A percentile compares a stretch with the other conserved stretches of the same genome.
These are phyloP conservation scores for Perodicticus potto DNA, from an alignment of 2,797 vertebrate genomes.

Conservation along the genomic window DNA sequence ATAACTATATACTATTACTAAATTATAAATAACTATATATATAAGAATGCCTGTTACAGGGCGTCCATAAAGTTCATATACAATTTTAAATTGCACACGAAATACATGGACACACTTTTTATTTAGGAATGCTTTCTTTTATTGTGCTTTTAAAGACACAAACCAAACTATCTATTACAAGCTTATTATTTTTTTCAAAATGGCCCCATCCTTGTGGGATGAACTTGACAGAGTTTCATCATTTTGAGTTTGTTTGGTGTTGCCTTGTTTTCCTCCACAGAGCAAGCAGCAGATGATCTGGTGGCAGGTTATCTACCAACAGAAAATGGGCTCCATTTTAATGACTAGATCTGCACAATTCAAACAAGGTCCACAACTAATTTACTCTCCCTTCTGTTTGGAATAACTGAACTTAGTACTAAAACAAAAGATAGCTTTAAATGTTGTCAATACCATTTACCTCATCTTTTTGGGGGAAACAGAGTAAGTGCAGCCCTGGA, in stretches of 20 bases:
- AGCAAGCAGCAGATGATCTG: not conserved
- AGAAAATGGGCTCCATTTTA: not conserved
- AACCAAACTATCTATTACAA: not conserved
- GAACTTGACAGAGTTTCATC: not conserved
- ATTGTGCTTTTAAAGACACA: not conserved
- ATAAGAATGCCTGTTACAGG: no score
- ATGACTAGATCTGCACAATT: not conserved
- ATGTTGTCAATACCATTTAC: not conserved
- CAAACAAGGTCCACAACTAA: not conserved
- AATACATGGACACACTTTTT: no score
- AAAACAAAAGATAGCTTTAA: not conserved
- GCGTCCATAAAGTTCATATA: no score
- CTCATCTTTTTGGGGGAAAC: slow-evolving; percentile 3
- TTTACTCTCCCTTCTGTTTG: not conserved
- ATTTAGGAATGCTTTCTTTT: not conserved
- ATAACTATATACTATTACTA: no score
- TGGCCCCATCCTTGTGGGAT: not conserved
- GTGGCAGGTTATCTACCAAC: not conserved
- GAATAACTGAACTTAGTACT: not conserved
- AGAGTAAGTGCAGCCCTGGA: not conserved
- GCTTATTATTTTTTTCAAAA: not conserved
- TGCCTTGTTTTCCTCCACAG: not conserved
- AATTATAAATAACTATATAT: no score
- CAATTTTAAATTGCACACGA: no score
- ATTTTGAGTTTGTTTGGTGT: not conserved